Base-by-base conservation (phyloP, 2,113 vertebrate species). In the Poeciliopsis prolifica region DNA sequence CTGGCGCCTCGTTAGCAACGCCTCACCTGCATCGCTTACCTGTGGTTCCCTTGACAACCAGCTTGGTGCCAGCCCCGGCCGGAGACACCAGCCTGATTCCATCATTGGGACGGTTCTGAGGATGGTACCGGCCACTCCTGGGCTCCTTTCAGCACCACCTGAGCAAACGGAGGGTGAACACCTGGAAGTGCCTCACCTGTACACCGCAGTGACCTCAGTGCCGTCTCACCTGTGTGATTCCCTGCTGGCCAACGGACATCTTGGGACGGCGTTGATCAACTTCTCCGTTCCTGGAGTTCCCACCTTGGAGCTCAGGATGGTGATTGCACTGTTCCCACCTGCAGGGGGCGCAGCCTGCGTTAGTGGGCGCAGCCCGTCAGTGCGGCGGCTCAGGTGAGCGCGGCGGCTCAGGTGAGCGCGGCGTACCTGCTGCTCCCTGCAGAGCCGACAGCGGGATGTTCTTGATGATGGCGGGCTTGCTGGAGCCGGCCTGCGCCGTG, bases 71-170 rank as follows among this genome's bases (percentile, higher is more conserved):
- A 96, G 95, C 63, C 95, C 22, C 7, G 0, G 51, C 96, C 0
- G 97, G 97, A 1, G 95, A 96, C 64, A 98, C 95, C 3, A 97
- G 94, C 64, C 97, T 94, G 65, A 97, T 93, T 0, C 97, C 96
- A 5, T 91, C 96, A 97, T 96, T 48, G 97, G 96, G 70, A 98
- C 88, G 0, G 97, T 97, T 40, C 97, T 94, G 63, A 98, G 92
- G 84, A 97, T 96, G n/a, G 97, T 97, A 35, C 97, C 97, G 0
- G 96, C 96, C 72, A 97, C 96, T 2, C 97, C 96, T 0, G 95
- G 11, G 96, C 96, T 0, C 97, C 97, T 86, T 97, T 97, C 63
- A 97, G 92, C 61, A 97, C 95, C 91, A 97, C 96, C 97, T 97
- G 72, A 58, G 8, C 17, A n/a, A 24, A 58, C 7, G n/a, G 51